These are phyloP conservation scores for Lampropteryx suffumata DNA, from an alignment of 2,888 invertebrate species.

Conservation along the genomic window DNA sequence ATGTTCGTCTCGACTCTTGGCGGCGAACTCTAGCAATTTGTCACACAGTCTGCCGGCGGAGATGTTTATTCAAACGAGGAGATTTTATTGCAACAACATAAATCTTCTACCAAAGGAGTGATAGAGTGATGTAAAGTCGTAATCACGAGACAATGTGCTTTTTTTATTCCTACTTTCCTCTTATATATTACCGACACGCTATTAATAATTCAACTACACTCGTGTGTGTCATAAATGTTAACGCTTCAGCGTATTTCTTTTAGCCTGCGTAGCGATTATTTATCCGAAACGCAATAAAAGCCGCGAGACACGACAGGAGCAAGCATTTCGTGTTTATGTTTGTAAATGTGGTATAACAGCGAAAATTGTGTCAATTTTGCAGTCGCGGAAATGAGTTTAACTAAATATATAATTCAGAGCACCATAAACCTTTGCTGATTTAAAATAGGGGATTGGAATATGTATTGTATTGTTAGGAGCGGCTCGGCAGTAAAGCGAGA, in stretches of 20 bases:
- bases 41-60: slow-evolving; percentile 63
- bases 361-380: slow-evolving; percentile 29
- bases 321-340: slow-evolving; percentile 29
- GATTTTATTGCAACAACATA: slow-evolving; percentile 79
- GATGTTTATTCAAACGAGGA: slow-evolving; percentile 80
- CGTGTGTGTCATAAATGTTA: slow-evolving; percentile 39
- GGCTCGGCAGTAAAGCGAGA: slow-evolving; percentile 51
- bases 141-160: slow-evolving; percentile 61
- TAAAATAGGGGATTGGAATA: slow-evolving; percentile 58
- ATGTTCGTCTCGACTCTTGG: slow-evolving; percentile 70
- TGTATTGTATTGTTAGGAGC: slow-evolving; percentile 52
- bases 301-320: slow-evolving; percentile 30
- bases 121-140: slow-evolving; percentile 67
- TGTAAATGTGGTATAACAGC: slow-evolving; percentile 27
- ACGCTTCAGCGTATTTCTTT: slow-evolving; percentile 33
- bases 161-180: slow-evolving; percentile 24
- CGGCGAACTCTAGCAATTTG: slow-evolving; percentile 70
- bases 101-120: slow-evolving; percentile 66
- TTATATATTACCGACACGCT: slow-evolving; percentile 37
- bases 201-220: slow-evolving; percentile 42
- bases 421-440: slow-evolving; percentile 51
- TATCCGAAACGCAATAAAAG: slow-evolving; percentile 34
- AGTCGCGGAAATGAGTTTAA: slow-evolving; percentile 34
- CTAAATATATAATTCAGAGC: slow-evolving; percentile 46
- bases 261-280: slow-evolving; percentile 31